Evolutionary conservation across 1,140 invertebrate genomes (phyloP), one percentile per base, ranked within the genome.

Genomic region (Bathynomus jamesi): DNA sequence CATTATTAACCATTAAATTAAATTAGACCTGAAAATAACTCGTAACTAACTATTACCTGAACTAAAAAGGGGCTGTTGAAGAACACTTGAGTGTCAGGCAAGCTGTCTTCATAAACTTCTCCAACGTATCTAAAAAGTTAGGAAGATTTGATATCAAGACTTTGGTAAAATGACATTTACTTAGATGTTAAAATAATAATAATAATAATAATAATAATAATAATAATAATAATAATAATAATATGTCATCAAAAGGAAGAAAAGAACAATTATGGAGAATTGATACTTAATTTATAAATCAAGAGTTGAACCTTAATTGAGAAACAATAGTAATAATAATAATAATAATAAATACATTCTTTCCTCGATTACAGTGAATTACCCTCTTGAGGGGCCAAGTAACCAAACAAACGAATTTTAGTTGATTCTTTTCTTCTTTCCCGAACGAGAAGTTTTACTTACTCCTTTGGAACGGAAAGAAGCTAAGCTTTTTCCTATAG

Each of bases 401-500:
- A n/a, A n/a, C n/a, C n/a, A n/a, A n/a, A n/a, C n/a, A n/a, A n/a
- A n/a, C n/a, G n/a, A n/a, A n/a, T n/a, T n/a, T n/a, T n/a, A n/a
- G n/a, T 81, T 60, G 17, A n/a, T n/a, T n/a, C n/a, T n/a, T n/a
- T n/a, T n/a, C n/a, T n/a, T n/a, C n/a, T n/a, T n/a, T n/a, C n/a
- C n/a, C n/a, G n/a, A n/a, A n/a, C n/a, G n/a, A n/a, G n/a, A n/a
- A n/a, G 17, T n/a, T n/a, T n/a, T n/a, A n/a, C n/a, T n/a, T n/a
- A n/a, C n/a, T n/a, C n/a, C n/a, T n/a, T n/a, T n/a, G n/a, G n/a
- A n/a, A n/a, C n/a, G n/a, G n/a, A n/a, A n/a, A n/a, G n/a, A n/a
- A n/a, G n/a, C n/a, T n/a, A n/a, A n/a, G 89, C 86, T 81, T 88
- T 90, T 78, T 90, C 89, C 81, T 91, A 91, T 79, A 90, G 90